Evolutionary conservation across 1,140 invertebrate genomes (phyloP).

Genomic region (Lepidurus apus): DNA sequence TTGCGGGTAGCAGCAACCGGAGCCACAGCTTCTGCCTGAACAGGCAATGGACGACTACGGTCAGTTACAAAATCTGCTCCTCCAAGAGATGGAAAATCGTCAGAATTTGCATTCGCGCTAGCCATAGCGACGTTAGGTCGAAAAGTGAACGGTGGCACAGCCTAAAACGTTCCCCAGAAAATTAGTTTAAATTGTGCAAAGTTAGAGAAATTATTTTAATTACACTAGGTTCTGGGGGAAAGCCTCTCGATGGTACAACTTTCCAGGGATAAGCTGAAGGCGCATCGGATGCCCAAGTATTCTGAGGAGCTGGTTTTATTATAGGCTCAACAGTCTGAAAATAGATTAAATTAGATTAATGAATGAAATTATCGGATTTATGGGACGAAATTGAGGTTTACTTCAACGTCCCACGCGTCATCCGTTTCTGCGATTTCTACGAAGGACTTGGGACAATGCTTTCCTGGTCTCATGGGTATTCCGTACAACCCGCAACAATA

Average conservation of each 20-base stretch:
- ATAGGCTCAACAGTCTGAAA: not conserved
- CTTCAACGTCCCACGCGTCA: not conserved
- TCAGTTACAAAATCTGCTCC: not conserved
- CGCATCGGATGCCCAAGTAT: too few species aligned
- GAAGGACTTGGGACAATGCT: constrained; percentile 30
- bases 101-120: not conserved
- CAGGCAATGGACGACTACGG: not conserved
- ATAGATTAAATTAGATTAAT: not conserved
- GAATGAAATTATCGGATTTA: not conserved
- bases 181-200: too few species aligned
- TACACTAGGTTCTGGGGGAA: too few species aligned
- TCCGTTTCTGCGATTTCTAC: not conserved
- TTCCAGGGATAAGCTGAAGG: too few species aligned
- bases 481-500: constrained; percentile 32
- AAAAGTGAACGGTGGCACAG: too few species aligned
- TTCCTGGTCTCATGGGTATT: constrained; percentile 26
- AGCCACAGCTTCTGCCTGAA: not conserved
- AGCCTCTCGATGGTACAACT: too few species aligned
- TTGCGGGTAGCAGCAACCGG: not conserved
- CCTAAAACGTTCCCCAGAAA: too few species aligned
- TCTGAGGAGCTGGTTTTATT: too few species aligned
- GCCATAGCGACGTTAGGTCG: not conserved
- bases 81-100: not conserved
- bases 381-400: not conserved
- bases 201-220: too few species aligned